These are phyloP conservation scores for Mesoclemmys tuberculata DNA, from an alignment of 2,113 vertebrate species.

Conservation along the genomic window DNA sequence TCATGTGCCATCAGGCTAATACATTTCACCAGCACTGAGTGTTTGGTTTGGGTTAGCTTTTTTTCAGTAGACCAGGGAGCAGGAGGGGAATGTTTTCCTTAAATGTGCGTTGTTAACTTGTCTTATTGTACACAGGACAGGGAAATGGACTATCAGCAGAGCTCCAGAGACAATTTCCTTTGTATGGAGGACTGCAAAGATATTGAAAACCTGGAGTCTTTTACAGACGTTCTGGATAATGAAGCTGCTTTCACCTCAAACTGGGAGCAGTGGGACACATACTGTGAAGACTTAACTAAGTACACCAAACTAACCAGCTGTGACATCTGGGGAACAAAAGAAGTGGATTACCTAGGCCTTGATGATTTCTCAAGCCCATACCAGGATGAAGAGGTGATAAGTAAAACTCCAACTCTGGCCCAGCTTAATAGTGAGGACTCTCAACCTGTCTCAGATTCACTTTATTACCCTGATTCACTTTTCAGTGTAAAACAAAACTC, in stretches of 20 bases:
- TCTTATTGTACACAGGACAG: slow-evolving; percentile 82
- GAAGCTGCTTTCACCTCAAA: slow-evolving; percentile 89
- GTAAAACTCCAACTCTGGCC: slow-evolving; percentile 94
- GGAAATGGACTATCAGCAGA: slow-evolving; percentile 95
- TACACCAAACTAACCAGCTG: slow-evolving; percentile 97
- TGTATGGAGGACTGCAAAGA: slow-evolving; percentile 91
- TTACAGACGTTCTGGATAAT: slow-evolving; percentile 88
- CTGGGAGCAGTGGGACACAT: slow-evolving; percentile 98
- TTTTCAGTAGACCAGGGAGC: background rate
- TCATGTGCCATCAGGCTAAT: background rate
- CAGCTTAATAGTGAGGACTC: slow-evolving; percentile 99
- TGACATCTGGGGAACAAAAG: slow-evolving; percentile 99
- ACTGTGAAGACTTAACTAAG: slow-evolving; percentile 98
- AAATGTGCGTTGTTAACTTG: slow-evolving; percentile 1
- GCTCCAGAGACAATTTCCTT: slow-evolving; percentile 90
- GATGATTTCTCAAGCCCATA: slow-evolving; percentile 99
- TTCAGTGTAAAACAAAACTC: slow-evolving; percentile 81
- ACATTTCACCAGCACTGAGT: background rate
- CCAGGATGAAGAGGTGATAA: slow-evolving; percentile 97
- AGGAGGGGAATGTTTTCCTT: background rate
- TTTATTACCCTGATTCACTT: slow-evolving; percentile 91
- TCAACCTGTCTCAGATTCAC: slow-evolving; percentile 92
- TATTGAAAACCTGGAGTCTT: slow-evolving; percentile 90
- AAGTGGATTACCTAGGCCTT: slow-evolving; percentile 96
- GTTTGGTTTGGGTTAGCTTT: background rate